Evolutionary conservation across 1,140 invertebrate species (phyloP).

Genomic region (Tetramorium alpestre): DNA sequence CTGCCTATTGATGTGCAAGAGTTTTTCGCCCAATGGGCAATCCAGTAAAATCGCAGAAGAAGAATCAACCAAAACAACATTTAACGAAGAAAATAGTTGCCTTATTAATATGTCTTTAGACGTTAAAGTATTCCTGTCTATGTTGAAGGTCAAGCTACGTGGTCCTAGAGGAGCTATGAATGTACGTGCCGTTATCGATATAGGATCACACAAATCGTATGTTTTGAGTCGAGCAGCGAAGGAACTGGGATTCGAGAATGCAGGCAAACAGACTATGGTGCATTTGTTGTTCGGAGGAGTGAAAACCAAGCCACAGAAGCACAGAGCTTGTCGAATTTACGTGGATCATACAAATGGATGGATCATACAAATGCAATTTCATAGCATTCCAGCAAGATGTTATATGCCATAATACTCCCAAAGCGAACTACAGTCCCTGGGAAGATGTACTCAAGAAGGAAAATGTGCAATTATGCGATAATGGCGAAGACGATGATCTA

Average conservation of each 20-base stretch:
- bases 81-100: too few species aligned
- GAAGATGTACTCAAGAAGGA: neutral
- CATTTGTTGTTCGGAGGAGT: slow-evolving; percentile 58
- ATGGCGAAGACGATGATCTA: too few species aligned
- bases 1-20: too few species aligned
- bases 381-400: slow-evolving; percentile 50
- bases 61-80: too few species aligned
- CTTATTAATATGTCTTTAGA: too few species aligned
- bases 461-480: neutral
- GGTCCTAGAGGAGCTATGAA: slow-evolving; percentile 31
- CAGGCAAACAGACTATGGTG: slow-evolving; percentile 17
- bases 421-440: slow-evolving; percentile 9
- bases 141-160: neutral
- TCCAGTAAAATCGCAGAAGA: too few species aligned
- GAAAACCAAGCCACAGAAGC: neutral
- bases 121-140: too few species aligned
- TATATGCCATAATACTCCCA: slow-evolving; percentile 1
- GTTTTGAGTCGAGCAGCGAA: neutral
- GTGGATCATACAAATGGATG: slow-evolving; percentile 29
- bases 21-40: too few species aligned
- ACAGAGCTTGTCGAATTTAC: slow-evolving; percentile 52
- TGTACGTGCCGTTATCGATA: too few species aligned
- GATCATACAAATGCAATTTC: slow-evolving; percentile 58
- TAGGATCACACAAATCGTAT: slow-evolving; percentile 24
- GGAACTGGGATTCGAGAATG: neutral